Conservation (phyloP, 2,113 vertebrate genomes). For the Otocyon megalotis region DNA sequence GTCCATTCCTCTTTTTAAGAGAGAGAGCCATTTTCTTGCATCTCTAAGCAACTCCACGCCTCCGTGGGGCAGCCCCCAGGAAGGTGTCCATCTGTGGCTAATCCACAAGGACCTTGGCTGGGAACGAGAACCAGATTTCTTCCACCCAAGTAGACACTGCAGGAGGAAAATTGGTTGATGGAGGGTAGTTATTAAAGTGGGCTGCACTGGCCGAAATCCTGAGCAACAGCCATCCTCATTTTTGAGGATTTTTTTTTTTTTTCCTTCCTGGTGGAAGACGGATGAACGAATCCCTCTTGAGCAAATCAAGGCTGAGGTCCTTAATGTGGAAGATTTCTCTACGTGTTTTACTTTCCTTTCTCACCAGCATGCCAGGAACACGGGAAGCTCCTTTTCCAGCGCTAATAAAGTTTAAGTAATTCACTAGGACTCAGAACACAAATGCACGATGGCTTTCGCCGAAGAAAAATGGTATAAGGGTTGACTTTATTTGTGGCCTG, state of each 20-base stretch:
- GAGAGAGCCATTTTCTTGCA: slow-evolving; percentile 39
- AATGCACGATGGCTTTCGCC: slow-evolving; percentile 78
- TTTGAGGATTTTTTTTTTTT: slow-evolving; percentile 14
- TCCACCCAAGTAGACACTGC: slow-evolving; percentile 45
- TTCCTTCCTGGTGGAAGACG: not conserved
- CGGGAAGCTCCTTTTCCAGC: slow-evolving; percentile 66
- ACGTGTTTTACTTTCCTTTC: not conserved
- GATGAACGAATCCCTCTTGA: not conserved
- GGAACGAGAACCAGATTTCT: slow-evolving; percentile 49
- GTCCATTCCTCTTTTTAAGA: not conserved
- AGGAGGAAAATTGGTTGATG: not conserved
- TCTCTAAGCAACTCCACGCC: not conserved
- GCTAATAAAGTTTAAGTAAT: slow-evolving; percentile 83
- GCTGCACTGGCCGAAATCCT: not conserved
- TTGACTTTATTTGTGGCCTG: slow-evolving; percentile 73
- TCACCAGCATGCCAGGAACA: slow-evolving; percentile 1
- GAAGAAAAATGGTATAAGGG: not conserved
- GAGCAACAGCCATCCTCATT: not conserved
- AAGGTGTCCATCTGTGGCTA: slow-evolving; percentile 75
- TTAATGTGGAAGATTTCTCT: not conserved
- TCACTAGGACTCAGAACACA: slow-evolving; percentile 74
- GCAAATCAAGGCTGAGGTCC: not conserved
- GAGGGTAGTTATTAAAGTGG: not conserved
- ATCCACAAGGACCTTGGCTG: slow-evolving; percentile 55
- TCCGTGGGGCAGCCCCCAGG: slow-evolving; percentile 54